Evolutionary conservation across 2,797 vertebrate genomes (phyloP).

Genomic region (Sebastes vulpes): DNA sequence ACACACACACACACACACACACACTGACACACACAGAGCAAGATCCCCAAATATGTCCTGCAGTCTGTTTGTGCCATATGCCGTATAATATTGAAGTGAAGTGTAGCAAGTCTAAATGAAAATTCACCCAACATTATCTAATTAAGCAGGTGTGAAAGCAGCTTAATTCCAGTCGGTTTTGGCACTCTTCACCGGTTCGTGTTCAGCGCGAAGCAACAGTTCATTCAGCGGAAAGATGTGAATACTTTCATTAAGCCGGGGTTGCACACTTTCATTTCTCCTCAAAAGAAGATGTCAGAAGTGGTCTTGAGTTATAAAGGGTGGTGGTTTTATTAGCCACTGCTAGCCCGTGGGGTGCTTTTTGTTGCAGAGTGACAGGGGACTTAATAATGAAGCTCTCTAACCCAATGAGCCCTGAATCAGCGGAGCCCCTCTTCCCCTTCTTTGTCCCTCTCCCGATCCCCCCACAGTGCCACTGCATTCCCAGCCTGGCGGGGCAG

Average conservation of each 20-base stretch:
- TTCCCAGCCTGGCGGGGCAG: slow-evolving; percentile 81
- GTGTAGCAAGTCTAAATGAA: slow-evolving; percentile 71
- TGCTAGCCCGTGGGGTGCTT: slow-evolving; percentile 62
- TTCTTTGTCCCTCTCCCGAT: slow-evolving; percentile 62
- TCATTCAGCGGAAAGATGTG: slow-evolving; percentile 35
- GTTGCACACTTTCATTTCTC: slow-evolving; percentile 34
- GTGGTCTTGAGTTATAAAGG: slow-evolving; percentile 52
- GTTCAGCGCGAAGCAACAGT: slow-evolving; percentile 33
- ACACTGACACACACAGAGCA: neutral
- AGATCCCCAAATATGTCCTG: slow-evolving; percentile 64
- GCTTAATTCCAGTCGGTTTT: slow-evolving; percentile 57
- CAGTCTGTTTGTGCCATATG: slow-evolving; percentile 77
- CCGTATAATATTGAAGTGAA: slow-evolving; percentile 51
- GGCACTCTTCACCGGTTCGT: slow-evolving; percentile 9
- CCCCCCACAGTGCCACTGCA: slow-evolving; percentile 76
- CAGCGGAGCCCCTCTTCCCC: slow-evolving; percentile 65
- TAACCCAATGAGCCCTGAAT: slow-evolving; percentile 70
- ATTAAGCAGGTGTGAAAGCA: slow-evolving; percentile 79
- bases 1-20: neutral
- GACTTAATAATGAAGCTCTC: slow-evolving; percentile 77
- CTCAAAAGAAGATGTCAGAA: slow-evolving; percentile 64
- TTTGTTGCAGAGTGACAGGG: slow-evolving; percentile 74
- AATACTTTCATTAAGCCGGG: slow-evolving; percentile 21
- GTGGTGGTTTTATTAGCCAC: slow-evolving; percentile 73
- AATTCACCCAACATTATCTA: slow-evolving; percentile 65